These are phyloP conservation scores for Drosophila lacertosa DNA, from an alignment of 1,140 invertebrate genomes.

Conservation along the genomic window DNA sequence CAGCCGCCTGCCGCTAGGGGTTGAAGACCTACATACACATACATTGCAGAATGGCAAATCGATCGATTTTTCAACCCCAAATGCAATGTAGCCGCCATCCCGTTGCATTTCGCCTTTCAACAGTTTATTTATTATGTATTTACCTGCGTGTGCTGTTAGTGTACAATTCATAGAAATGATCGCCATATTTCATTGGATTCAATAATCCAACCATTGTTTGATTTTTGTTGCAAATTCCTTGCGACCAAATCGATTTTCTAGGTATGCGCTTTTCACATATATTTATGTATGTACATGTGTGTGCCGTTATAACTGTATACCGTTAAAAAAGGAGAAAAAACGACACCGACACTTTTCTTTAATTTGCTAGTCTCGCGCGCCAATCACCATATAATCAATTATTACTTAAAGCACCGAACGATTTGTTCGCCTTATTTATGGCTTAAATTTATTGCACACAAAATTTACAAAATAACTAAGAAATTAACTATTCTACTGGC, in stretches of 20 bases:
- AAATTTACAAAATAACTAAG: conserved; percentile 69
- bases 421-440: conserved; percentile 36
- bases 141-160: conserved; percentile 81
- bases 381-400: conserved; percentile 6
- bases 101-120: conserved; percentile 23
- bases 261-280: conserved; percentile 46
- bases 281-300: conserved; percentile 30
- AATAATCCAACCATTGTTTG: conserved; percentile 77
- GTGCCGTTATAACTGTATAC: conserved; percentile 36
- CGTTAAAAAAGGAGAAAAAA: conserved; percentile 17
- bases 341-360: conserved; percentile 22
- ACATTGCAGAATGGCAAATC: conserved; percentile 35
- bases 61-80: conserved; percentile 78
- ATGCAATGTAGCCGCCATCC: conserved; percentile 11
- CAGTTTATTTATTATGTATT: conserved; percentile 47
- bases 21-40: conserved; percentile 72
- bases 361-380: conserved; percentile 2
- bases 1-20: conserved; percentile 37
- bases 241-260: conserved; percentile 65
- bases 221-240: conserved; percentile 28
- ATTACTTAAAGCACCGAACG: conserved; percentile 18
- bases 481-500: conserved; percentile 71
- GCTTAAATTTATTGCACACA: conserved; percentile 65
- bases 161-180: conserved; percentile 83
- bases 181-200: conserved; percentile 83